Evolutionary conservation across 1,140 invertebrate species (phyloP).

Genomic region (Idris sp.): DNA sequence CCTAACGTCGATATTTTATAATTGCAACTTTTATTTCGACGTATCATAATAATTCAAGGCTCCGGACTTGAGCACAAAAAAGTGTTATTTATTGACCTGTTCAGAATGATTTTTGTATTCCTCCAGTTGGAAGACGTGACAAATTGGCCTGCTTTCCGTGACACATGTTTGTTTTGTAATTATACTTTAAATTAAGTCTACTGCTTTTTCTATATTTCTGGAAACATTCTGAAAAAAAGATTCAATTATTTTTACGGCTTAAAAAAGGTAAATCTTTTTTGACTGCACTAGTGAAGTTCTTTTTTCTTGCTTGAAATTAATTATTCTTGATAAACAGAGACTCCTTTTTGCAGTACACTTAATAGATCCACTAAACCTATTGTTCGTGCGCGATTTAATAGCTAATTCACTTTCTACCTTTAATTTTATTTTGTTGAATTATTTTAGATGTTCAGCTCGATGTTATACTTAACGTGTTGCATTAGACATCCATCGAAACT

Average conservation of each 20-base stretch:
- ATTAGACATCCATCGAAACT: conserved; percentile 42
- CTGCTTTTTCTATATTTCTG: conserved; percentile 1
- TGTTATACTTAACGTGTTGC: conserved; percentile 8
- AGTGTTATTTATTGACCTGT: conserved; percentile 54
- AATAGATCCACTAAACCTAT: conserved; percentile 3
- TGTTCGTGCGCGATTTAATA: conserved; percentile 3
- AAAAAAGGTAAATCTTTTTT: too few relatives aligned
- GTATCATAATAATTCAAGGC: conserved; percentile 52
- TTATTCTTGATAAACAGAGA: not conserved
- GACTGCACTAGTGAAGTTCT: too few relatives aligned
- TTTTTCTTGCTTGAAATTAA: too few relatives aligned
- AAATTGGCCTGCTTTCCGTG: conserved; percentile 38
- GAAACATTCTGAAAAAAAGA: too few relatives aligned
- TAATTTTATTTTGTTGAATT: conserved; percentile 29
- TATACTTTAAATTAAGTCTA: conserved; percentile 26
- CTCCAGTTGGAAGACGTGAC: conserved; percentile 19
- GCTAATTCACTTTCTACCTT: conserved; percentile 32
- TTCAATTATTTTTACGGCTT: too few relatives aligned
- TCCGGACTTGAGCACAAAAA: conserved; percentile 24
- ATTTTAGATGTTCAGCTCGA: conserved; percentile 19
- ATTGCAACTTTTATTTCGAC: conserved; percentile 37
- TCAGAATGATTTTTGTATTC: conserved; percentile 33
- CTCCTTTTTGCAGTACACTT: too few relatives aligned
- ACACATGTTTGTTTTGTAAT: conserved; percentile 34
- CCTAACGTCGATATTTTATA: conserved; percentile 55